A percentile compares a stretch with the other conserved stretches of the same genome.
Evolutionary conservation across 2,888 invertebrate species (phyloP).

Genomic region (Steinernema hermaphroditum): DNA sequence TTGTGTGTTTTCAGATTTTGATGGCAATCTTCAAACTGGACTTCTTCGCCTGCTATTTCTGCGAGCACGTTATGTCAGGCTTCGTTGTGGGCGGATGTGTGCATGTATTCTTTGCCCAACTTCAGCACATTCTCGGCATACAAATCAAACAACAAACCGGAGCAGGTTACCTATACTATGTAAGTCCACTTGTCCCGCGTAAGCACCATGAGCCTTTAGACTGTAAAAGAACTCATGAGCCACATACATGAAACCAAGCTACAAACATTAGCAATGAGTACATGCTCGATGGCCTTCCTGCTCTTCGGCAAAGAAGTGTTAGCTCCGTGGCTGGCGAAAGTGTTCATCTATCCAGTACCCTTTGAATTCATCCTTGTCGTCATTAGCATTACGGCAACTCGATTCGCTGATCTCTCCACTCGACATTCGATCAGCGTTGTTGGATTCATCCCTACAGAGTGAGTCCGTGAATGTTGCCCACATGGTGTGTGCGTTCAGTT

Average conservation of each 20-base stretch:
- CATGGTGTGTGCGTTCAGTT: no score
- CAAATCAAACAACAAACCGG: slow-evolving; percentile 56
- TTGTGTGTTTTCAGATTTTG: slow-evolving; percentile 54
- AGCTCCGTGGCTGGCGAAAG: slow-evolving; percentile 60
- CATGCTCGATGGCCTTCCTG: slow-evolving; percentile 55
- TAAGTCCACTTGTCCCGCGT: slow-evolving; percentile 37
- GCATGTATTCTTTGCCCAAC: slow-evolving; percentile 64
- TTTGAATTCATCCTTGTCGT: slow-evolving; percentile 62
- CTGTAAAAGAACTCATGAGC: slow-evolving; percentile 52
- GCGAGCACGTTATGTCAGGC: slow-evolving; percentile 64
- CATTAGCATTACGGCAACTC: slow-evolving; percentile 64
- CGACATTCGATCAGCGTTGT: slow-evolving; percentile 60
- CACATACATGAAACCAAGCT: slow-evolving; percentile 48
- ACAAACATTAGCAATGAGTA: slow-evolving; percentile 56
- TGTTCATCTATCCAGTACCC: slow-evolving; percentile 64
- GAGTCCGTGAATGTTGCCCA: slow-evolving; percentile 28
- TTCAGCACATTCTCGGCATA: slow-evolving; percentile 60
- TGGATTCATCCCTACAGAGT: slow-evolving; percentile 64
- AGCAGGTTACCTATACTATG: slow-evolving; percentile 61
- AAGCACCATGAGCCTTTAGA: no score
- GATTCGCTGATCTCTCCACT: slow-evolving; percentile 60
- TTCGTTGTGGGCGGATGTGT: slow-evolving; percentile 65
- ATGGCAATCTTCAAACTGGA: slow-evolving; percentile 63
- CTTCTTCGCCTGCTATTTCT: slow-evolving; percentile 61
- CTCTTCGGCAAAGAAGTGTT: slow-evolving; percentile 55